Evolutionary conservation across 2,888 invertebrate genomes (phyloP).

Genomic region (Uropetala carovei): DNA sequence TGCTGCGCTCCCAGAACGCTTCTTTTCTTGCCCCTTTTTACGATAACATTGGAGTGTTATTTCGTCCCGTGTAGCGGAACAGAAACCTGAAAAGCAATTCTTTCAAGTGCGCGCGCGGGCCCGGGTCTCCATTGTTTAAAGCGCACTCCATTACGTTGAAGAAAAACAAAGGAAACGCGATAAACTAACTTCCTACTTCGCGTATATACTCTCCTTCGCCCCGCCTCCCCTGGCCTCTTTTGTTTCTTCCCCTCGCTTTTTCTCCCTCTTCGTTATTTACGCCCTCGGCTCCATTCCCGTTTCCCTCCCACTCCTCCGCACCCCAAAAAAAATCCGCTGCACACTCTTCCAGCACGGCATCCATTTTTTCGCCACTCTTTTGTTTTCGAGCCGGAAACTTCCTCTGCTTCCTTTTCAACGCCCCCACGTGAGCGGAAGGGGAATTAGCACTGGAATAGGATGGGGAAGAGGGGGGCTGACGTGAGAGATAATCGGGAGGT

Average conservation of each 20-base stretch:
- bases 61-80: too few relatives aligned
- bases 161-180: slow-evolving; percentile 17
- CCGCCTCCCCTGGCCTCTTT: not conserved
- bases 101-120: too few relatives aligned
- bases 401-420: slow-evolving; percentile 27
- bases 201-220: not conserved
- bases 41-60: too few relatives aligned
- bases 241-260: not conserved
- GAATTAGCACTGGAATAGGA: slow-evolving; percentile 21
- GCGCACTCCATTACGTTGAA: slow-evolving; percentile 15
- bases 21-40: too few relatives aligned
- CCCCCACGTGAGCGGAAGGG: slow-evolving; percentile 31
- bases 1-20: too few relatives aligned
- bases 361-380: not conserved
- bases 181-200: slow-evolving; percentile 48
- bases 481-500: not conserved
- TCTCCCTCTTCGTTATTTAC: not conserved
- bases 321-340: not conserved
- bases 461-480: not conserved
- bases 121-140: not conserved
- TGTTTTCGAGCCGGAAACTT: slow-evolving; percentile 33
- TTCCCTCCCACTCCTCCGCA: not conserved
- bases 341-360: not conserved
- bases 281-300: not conserved
- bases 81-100: too few relatives aligned